A percentile compares a stretch with the other conserved stretches of the same genome.
Conservation (phyloP, 2,888 invertebrate species). For the Drosophila lacicola region DNA sequence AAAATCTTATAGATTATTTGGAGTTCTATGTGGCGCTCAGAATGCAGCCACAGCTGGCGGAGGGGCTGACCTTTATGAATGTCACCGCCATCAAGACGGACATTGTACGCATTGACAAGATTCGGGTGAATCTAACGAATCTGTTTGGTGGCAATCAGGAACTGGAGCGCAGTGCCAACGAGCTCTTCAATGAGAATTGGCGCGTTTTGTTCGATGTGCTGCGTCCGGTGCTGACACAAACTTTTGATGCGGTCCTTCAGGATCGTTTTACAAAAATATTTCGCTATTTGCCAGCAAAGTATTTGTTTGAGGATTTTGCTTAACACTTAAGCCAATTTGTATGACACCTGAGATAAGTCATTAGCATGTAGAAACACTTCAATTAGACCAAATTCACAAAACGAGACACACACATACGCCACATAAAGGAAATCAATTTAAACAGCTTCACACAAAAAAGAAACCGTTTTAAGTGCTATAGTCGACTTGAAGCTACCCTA, state of each 20-base stretch:
- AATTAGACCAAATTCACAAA: not conserved
- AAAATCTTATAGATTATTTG: conserved; percentile 41
- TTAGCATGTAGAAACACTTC: conserved; percentile 12
- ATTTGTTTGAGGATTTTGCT: conserved; percentile 87
- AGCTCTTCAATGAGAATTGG: conserved; percentile 90
- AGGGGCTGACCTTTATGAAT: conserved; percentile 86
- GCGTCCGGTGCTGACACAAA: conserved; percentile 88
- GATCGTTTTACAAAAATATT: conserved; percentile 88
- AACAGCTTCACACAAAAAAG: not conserved
- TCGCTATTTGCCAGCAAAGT: conserved; percentile 88
- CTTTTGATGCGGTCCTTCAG: conserved; percentile 88
- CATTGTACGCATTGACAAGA: conserved; percentile 87
- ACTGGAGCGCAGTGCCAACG: conserved; percentile 89
- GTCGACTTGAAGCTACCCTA: not conserved
- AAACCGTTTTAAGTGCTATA: not conserved
- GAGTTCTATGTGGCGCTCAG: conserved; percentile 48
- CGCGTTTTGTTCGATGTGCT: conserved; percentile 88
- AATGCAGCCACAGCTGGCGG: conserved; percentile 32
- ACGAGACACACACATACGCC: conserved; percentile 3
- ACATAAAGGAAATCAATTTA: conserved; percentile 19
- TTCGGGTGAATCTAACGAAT: conserved; percentile 88
- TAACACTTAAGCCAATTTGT: conserved; percentile 10
- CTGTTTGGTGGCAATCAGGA: conserved; percentile 85
- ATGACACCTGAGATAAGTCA: not conserved
- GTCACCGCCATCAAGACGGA: conserved; percentile 88